Conservation (phyloP, 2,888 invertebrate genomes). For the Melieria omissa region DNA sequence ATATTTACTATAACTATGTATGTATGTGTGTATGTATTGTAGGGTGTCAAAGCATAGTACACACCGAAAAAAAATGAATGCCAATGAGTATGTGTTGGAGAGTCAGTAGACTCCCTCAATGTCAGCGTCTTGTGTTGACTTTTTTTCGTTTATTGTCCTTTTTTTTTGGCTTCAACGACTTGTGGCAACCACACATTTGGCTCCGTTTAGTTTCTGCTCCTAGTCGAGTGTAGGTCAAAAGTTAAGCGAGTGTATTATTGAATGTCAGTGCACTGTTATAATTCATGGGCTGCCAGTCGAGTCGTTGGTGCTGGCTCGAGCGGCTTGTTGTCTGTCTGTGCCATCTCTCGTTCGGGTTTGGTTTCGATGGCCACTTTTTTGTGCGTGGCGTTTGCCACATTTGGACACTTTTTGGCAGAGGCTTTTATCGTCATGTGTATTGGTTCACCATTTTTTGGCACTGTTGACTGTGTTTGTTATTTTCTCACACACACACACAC, state of each 20-base stretch:
- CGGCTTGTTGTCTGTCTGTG: not conserved
- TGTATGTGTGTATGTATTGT: not conserved
- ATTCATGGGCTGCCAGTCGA: conserved; percentile 1
- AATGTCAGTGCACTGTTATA: conserved; percentile 36
- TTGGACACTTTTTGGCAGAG: no score
- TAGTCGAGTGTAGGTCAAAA: conserved; percentile 31
- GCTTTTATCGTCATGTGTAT: no score
- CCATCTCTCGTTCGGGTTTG: not conserved
- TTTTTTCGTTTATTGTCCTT: not conserved
- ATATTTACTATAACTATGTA: not conserved
- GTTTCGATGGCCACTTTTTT: no score
- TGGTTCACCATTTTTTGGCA: no score
- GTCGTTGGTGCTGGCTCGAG: not conserved
- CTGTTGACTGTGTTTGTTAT: no score
- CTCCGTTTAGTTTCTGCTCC: no score
- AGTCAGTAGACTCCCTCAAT: no score
- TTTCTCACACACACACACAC: no score
- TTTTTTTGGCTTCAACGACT: not conserved
- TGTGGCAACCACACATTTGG: not conserved
- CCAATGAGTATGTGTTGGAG: no score
- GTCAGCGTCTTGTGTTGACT: no score
- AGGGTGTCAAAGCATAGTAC: not conserved
- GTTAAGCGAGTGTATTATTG: conserved; percentile 35
- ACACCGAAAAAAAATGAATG: no score
- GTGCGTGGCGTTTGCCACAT: no score